Evolutionary conservation across 1,140 invertebrate genomes (phyloP).

Genomic region (Conus ventricosus): DNA sequence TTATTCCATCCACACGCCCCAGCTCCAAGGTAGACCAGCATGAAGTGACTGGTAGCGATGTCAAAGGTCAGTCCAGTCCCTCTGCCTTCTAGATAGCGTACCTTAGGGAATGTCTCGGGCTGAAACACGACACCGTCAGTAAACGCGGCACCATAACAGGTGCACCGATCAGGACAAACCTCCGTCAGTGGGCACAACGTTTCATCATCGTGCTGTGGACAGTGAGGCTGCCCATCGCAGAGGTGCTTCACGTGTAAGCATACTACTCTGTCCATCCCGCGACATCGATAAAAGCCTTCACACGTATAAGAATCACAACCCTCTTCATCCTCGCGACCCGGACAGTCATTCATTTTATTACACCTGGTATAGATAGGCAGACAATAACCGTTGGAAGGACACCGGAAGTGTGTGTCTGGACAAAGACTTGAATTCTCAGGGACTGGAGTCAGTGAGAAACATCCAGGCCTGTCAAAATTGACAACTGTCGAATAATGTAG

Average conservation of each 20-base stretch:
- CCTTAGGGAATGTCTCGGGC: background rate
- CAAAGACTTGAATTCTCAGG: background rate
- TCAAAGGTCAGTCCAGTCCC: background rate
- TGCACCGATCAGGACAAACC: constrained; percentile 47
- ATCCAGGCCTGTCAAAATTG: background rate
- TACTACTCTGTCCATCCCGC: background rate
- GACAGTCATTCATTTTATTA: background rate
- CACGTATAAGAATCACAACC: constrained; percentile 4
- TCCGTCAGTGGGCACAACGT: constrained; percentile 25
- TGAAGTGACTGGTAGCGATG: background rate
- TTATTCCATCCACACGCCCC: background rate
- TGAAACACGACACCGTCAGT: background rate
- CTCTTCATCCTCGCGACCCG: background rate
- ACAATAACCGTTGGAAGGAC: background rate
- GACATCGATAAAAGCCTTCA: constrained; percentile 13
- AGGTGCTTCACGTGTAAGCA: constrained; percentile 11
- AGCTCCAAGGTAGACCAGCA: background rate
- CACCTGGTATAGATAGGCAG: constrained; percentile 7
- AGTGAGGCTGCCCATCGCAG: constrained; percentile 24
- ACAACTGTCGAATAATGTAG: background rate
- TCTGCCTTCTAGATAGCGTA: constrained; percentile 12
- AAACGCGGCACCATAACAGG: constrained; percentile 16
- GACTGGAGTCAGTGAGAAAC: background rate
- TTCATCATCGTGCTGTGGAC: constrained; percentile 41
- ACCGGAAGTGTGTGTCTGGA: constrained; percentile 11